Evolutionary conservation across 2,888 invertebrate genomes (phyloP).

Genomic region (Drosophila borborema): DNA sequence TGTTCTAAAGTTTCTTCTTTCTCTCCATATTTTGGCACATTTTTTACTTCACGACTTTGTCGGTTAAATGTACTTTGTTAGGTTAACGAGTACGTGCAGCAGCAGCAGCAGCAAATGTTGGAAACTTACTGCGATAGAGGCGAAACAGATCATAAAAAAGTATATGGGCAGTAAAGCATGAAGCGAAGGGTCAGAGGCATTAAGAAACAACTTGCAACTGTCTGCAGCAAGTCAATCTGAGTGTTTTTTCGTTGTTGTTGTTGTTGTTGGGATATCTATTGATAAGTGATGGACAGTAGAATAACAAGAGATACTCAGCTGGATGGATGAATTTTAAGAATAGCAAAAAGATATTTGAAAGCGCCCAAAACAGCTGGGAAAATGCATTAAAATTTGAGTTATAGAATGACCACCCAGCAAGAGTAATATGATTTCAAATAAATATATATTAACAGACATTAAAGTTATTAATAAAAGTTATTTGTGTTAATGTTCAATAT

Average conservation of each 20-base stretch:
- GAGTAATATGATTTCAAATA: not conserved
- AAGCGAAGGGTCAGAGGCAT: conserved; percentile 25
- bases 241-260: not conserved
- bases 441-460: accelerated
- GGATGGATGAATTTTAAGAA: not conserved
- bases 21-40: conserved; percentile 45
- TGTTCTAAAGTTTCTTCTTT: conserved; percentile 12
- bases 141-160: conserved; percentile 46
- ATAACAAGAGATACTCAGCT: conserved; percentile 16
- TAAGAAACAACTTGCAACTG: conserved; percentile 11
- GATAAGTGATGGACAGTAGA: conserved; percentile 11
- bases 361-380: not conserved
- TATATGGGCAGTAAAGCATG: conserved; percentile 36
- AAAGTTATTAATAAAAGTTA: not conserved
- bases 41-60: conserved; percentile 67
- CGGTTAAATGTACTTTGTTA: conserved; percentile 60
- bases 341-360: too few species aligned
- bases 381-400: not conserved
- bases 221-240: conserved; percentile 17
- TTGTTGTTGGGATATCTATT: conserved; percentile 11
- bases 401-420: not conserved
- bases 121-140: conserved; percentile 4
- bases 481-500: not conserved
- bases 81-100: conserved; percentile 60
- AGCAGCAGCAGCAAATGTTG: conserved; percentile 36